These are phyloP conservation scores for Pristionchus fissidentatus DNA, from an alignment of 2,888 invertebrate species.

Conservation along the genomic window DNA sequence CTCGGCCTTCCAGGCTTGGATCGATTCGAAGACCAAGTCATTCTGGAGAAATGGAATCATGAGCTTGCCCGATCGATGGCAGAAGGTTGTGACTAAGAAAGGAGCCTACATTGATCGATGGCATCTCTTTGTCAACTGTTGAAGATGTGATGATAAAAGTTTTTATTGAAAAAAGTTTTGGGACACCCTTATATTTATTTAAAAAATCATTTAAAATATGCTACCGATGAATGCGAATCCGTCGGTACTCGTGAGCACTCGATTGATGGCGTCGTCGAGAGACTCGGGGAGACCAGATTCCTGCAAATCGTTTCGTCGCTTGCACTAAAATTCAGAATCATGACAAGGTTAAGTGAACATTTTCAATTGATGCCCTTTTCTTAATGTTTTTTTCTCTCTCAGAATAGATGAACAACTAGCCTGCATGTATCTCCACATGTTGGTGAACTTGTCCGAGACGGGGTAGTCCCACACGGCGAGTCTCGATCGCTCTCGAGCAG, in stretches of 20 bases:
- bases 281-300: slow-evolving; percentile 87
- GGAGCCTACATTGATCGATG: slow-evolving; percentile 10
- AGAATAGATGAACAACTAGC: not conserved
- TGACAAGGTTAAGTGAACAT: not conserved
- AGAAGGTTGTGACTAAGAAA: no score
- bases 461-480: slow-evolving; percentile 99
- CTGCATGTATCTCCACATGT: slow-evolving; percentile 87
- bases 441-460: slow-evolving; percentile 96
- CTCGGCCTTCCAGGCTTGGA: no score
- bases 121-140: no score
- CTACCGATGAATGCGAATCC: slow-evolving; percentile 90
- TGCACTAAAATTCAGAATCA: not conserved
- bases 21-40: no score
- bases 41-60: no score
- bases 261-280: slow-evolving; percentile 85
- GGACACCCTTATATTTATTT: not conserved
- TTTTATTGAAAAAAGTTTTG: no score
- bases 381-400: not conserved
- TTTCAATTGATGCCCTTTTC: not conserved
- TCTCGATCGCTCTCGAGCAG: slow-evolving; percentile 90
- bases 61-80: no score
- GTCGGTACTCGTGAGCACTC: slow-evolving; percentile 81
- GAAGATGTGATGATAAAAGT: no score
- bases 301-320: slow-evolving; percentile 75
- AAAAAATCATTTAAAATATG: not conserved